Evolutionary conservation across 2,888 invertebrate genomes (phyloP).

Genomic region (Heteropelma amictum): DNA sequence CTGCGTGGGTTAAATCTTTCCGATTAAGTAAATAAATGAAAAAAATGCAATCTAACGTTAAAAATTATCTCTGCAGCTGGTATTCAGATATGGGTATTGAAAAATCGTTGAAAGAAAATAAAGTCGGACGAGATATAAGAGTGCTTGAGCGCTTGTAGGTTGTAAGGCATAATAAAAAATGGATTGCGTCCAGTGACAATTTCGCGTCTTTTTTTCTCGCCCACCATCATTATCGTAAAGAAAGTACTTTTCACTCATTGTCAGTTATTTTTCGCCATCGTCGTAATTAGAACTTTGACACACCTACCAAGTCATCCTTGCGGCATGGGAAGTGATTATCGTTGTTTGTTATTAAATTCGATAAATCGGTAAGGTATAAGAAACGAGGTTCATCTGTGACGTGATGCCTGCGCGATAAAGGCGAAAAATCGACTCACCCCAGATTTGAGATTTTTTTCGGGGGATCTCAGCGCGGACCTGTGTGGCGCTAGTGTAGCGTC

Average conservation of each 20-base stretch:
- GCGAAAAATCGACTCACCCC: conserved; percentile 72
- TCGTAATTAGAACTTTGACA: conserved; percentile 59
- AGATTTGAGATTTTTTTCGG: conserved; percentile 79
- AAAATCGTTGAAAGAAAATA: too few species aligned
- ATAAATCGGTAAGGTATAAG: not conserved
- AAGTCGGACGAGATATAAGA: too few species aligned
- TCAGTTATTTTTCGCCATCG: conserved; percentile 17
- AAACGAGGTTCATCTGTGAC: too few species aligned
- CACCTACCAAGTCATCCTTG: conserved; percentile 76
- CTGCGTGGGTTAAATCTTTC: conserved; percentile 68
- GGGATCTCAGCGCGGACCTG: conserved; percentile 85
- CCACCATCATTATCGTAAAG: conserved; percentile 5
- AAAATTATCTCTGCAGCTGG: too few species aligned
- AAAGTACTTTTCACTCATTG: not conserved
- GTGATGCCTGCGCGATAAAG: too few species aligned
- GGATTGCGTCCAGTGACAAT: too few species aligned
- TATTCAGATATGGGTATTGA: too few species aligned
- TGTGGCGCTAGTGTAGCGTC: conserved; percentile 87
- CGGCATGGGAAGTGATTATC: conserved; percentile 64
- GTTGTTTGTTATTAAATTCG: conserved; percentile 17
- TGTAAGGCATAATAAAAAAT: too few species aligned
- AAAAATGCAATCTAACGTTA: not conserved
- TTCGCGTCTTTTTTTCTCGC: too few species aligned
- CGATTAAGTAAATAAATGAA: conserved; percentile 20
- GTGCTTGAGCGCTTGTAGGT: too few species aligned